Conservation (phyloP, 2,888 invertebrate species). For the Penaeus monodon region DNA sequence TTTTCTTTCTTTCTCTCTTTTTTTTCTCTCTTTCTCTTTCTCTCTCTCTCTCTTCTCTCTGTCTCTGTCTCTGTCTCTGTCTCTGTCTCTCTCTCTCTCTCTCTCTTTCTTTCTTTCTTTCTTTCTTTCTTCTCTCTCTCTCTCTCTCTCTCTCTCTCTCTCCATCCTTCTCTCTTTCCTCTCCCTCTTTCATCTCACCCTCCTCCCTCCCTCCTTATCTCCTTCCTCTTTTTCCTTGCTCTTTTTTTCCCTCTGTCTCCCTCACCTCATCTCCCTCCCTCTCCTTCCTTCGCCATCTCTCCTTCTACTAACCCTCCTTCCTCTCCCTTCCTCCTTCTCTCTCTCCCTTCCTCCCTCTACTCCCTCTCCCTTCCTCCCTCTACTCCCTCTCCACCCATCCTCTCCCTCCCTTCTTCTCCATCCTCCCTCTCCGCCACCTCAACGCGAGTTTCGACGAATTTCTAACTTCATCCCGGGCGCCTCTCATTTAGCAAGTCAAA, state of each 20-base stretch:
- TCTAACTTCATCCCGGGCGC: background rate
- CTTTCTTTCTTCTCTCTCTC: background rate
- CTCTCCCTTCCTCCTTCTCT: background rate
- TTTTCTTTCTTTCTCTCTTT: background rate
- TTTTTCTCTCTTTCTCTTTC: too few relatives aligned
- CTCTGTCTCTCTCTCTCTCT: background rate
- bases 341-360: background rate
- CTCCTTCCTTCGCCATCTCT: background rate
- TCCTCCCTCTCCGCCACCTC: background rate
- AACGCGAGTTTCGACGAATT: background rate
- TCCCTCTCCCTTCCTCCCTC: background rate
- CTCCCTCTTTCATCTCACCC: too few relatives aligned
- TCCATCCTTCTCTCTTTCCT: background rate
- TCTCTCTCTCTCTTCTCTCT: background rate
- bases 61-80: background rate
- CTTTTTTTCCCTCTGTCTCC: too few relatives aligned
- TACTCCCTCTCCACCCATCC: background rate
- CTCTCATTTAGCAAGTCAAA: constrained; percentile 28
- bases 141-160: background rate
- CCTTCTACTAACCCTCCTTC: background rate
- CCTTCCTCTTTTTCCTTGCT: background rate
- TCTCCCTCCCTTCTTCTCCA: background rate
- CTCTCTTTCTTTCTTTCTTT: too few relatives aligned
- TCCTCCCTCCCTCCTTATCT: background rate
- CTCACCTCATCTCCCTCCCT: too few relatives aligned